Evolutionary conservation across 2,888 invertebrate genomes (phyloP).

Genomic region (Melikaiella ostensackeni): DNA sequence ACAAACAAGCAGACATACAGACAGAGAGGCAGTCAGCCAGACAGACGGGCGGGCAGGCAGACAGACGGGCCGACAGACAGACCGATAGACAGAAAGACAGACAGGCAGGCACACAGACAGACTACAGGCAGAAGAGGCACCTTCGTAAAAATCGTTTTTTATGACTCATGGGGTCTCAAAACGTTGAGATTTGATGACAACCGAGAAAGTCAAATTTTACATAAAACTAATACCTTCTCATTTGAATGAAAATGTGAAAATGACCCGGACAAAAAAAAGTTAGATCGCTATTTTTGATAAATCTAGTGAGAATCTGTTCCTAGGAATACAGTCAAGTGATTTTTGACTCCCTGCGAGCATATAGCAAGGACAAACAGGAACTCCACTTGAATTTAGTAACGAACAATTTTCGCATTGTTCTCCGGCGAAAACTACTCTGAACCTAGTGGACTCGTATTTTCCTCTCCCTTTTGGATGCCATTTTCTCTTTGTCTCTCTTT

Average conservation of each 20-base stretch:
- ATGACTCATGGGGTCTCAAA: no score
- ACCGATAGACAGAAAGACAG: no score
- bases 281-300: background rate
- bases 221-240: no score
- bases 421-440: slow-evolving; percentile 16
- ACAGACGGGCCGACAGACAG: no score
- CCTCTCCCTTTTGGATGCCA: slow-evolving; percentile 30
- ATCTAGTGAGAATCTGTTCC: slow-evolving; percentile 10
- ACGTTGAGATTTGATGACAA: no score
- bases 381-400: slow-evolving; percentile 29
- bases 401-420: slow-evolving; percentile 33
- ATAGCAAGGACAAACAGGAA: slow-evolving; percentile 1
- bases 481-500: slow-evolving; percentile 1
- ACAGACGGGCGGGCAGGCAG: no score
- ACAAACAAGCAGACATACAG: no score
- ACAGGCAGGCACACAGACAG: no score
- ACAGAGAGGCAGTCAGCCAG: no score
- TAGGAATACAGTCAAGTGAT: background rate
- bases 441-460: slow-evolving; percentile 31
- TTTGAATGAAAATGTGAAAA: background rate
- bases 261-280: background rate
- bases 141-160: no score
- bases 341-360: background rate
- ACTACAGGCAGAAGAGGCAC: no score
- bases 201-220: no score